Evolutionary conservation across 2,113 vertebrate genomes (phyloP), one percentile per base, ranked within the genome.

Genomic region (Odontesthes bonariensis): DNA sequence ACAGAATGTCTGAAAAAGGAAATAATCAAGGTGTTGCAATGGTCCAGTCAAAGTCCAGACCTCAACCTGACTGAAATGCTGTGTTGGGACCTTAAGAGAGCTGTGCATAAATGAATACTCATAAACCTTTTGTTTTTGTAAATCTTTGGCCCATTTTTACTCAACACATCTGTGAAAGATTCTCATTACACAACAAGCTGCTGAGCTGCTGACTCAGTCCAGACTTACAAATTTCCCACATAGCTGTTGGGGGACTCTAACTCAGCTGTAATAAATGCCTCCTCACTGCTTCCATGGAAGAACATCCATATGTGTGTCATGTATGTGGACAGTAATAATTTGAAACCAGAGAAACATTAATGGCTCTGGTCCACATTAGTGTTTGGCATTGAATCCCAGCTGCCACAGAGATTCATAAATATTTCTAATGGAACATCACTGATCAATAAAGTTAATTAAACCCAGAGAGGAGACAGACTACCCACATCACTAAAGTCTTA

Each of bases 371-470:
- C 59, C 42, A 40, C 33, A 8, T 52, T 44, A 46, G 38, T 13
- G 59, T 19, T 5, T 7, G 8, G 52, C 46, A 49, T 51, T 57
- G 61, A 72, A 72, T 51, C 55, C 52, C 69, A 57, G 59, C 49
- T 68, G n/a, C 68, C 51, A 42, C 44, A 27, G 11, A 44, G 75
- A 60, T 49, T 17, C 42, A 65, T 82, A 46, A 68, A 79, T 86
- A 79, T 76, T 82, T 77, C 2, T 80, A 51, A 49, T 61, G 42
- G 42, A 75, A 47, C 54, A 51, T 72, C 17, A 4, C 14, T 0
- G 62, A 88, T 81, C 70, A 78, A 78, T 75, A 70, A 59, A 65
- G 72, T 52, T 76, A 81, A 86, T 76, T 82, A 82, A 79, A 84
- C 57, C 69, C 49, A 51, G 31, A 56, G 19, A 52, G 33, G 31